Percentiles rank a stretch among this genome's conserved stretches.
Conservation (phyloP, 2,888 invertebrate species). For the Schrankia costaestrigalis region DNA sequence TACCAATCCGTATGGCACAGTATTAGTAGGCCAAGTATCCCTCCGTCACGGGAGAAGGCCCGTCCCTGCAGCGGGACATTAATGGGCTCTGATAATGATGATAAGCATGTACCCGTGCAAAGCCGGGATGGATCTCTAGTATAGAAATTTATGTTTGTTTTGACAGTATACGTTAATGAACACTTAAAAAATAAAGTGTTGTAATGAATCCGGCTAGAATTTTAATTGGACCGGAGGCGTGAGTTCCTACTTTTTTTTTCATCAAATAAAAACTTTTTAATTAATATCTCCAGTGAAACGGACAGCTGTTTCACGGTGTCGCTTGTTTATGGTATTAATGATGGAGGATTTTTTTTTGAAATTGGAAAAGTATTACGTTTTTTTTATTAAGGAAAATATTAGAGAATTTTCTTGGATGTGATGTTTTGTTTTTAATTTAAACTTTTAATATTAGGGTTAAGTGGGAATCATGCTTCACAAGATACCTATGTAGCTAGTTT, state of each 20-base stretch:
- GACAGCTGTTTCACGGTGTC: constrained; percentile 44
- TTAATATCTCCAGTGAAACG: constrained; percentile 63
- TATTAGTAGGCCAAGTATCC: too few relatives aligned
- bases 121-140: too few relatives aligned
- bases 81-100: too few relatives aligned
- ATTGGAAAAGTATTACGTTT: constrained; percentile 16
- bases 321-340: constrained; percentile 55
- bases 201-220: constrained; percentile 69
- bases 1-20: too few relatives aligned
- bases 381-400: constrained; percentile 1
- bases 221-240: constrained; percentile 64
- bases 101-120: too few relatives aligned
- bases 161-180: constrained; percentile 47
- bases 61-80: too few relatives aligned
- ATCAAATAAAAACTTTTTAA: constrained; percentile 65
- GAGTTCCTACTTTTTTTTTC: constrained; percentile 44
- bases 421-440: constrained; percentile 5
- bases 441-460: too few relatives aligned
- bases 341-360: constrained; percentile 43
- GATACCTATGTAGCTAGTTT: too few relatives aligned
- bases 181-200: constrained; percentile 63
- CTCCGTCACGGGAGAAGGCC: too few relatives aligned
- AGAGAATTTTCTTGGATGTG: too few relatives aligned
- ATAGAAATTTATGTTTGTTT: constrained; percentile 34
- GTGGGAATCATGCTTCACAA: too few relatives aligned